Conservation (phyloP, 2,888 invertebrate species). For the Drosophila rubida region DNA sequence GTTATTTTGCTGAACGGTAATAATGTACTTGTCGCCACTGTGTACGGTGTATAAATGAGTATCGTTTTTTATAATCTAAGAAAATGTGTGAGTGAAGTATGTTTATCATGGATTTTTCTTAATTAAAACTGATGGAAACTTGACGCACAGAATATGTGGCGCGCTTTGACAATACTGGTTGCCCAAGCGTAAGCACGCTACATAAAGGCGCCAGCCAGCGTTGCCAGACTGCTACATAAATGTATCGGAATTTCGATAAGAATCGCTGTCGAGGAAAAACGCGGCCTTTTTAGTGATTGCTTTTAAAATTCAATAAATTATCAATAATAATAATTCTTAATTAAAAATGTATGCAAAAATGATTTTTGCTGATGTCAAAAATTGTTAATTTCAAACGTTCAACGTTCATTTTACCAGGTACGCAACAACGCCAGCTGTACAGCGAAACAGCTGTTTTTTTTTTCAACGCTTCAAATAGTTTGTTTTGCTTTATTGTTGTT, state of each 20-base stretch:
- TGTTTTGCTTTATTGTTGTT: neutral
- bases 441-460: neutral
- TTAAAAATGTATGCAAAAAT: too few relatives aligned
- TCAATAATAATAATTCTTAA: too few relatives aligned
- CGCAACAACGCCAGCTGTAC: neutral
- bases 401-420: neutral
- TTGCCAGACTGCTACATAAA: neutral
- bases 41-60: neutral
- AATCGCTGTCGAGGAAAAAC: neutral
- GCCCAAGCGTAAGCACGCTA: conserved; percentile 8
- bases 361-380: neutral
- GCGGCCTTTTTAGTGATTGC: too few relatives aligned
- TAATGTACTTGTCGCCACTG: neutral
- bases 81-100: neutral
- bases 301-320: too few relatives aligned
- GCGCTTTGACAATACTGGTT: conserved; percentile 45
- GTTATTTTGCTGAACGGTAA: neutral
- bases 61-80: neutral
- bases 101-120: neutral
- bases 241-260: neutral
- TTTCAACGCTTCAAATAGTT: neutral
- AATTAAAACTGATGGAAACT: neutral
- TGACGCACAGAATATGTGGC: neutral
- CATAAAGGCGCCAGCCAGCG: neutral
- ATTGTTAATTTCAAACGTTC: neutral